Conservation (phyloP, 2,888 invertebrate species). For the Erannis defoliaria region DNA sequence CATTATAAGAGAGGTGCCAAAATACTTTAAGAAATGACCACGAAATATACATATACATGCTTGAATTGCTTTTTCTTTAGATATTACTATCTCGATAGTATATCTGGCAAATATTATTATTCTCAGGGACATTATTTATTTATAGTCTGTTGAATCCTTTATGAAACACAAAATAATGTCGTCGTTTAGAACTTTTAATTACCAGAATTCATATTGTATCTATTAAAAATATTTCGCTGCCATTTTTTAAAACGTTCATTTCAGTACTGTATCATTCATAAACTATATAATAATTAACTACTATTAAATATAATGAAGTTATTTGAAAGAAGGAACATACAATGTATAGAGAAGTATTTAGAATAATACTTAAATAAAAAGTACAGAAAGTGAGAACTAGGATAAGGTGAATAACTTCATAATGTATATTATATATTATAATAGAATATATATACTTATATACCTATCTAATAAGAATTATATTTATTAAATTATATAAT, state of each 20-base stretch:
- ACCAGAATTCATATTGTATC: neutral
- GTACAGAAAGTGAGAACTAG: conserved; percentile 73
- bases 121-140: neutral
- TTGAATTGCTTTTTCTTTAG: neutral
- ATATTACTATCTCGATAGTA: neutral
- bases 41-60: neutral
- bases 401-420: conserved; percentile 52
- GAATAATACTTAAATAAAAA: conserved; percentile 56
- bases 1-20: conserved; percentile 44
- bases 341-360: conserved; percentile 47
- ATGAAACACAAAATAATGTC: neutral
- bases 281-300: too few species aligned
- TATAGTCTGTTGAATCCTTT: neutral
- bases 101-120: neutral
- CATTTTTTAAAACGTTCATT: neutral
- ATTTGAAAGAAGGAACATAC: conserved; percentile 31
- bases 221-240: neutral
- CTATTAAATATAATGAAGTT: conserved; percentile 28
- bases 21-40: conserved; percentile 27
- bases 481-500: too few species aligned
- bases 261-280: too few species aligned
- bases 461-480: conserved; percentile 1
- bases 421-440: conserved; percentile 9
- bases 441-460: conserved; percentile 24
- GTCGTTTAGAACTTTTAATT: neutral